Percentiles rank a stretch among this genome's conserved stretches.
Evolutionary conservation across 1,140 invertebrate genomes (phyloP).

Genomic region (Theocolax elegans): DNA sequence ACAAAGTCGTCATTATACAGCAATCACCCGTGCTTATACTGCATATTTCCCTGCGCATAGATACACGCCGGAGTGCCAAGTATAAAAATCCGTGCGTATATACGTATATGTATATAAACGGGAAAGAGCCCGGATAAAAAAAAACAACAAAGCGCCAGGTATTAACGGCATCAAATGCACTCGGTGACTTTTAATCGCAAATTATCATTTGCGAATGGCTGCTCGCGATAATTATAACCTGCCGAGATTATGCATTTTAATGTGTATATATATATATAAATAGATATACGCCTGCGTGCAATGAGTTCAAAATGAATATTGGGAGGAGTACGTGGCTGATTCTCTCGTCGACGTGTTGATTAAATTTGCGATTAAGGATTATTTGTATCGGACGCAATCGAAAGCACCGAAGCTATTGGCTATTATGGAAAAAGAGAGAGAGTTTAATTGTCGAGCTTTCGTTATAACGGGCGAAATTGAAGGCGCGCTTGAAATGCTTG

Average conservation of each 20-base stretch:
- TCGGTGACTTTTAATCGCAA: conserved; percentile 6
- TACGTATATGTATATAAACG: not conserved
- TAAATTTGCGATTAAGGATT: conserved; percentile 30
- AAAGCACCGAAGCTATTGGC: conserved; percentile 5
- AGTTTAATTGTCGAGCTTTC: conserved; percentile 19
- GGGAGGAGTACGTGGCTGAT: not conserved
- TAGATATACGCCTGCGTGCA: no score
- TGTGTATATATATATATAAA: no score
- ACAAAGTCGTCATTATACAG: not conserved
- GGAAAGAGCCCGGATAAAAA: not conserved
- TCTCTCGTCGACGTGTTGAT: conserved; percentile 2
- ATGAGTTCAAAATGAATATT: conserved; percentile 18
- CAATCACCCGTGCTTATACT: conserved; percentile 2
- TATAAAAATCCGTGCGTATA: no score
- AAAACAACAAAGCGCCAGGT: no score
- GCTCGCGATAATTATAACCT: conserved; percentile 1
- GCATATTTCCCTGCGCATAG: not conserved
- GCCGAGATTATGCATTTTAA: not conserved
- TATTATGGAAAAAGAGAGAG: not conserved
- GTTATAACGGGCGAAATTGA: not conserved
- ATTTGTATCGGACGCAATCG: conserved; percentile 24
- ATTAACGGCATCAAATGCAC: not conserved
- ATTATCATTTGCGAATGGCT: conserved; percentile 12
- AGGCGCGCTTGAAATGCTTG: not conserved
- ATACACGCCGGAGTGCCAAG: no score